A percentile compares a stretch with the other conserved stretches of the same genome.
These are phyloP conservation scores for Piprites chloris DNA, from an alignment of 2,113 vertebrate genomes.

Conservation along the genomic window DNA sequence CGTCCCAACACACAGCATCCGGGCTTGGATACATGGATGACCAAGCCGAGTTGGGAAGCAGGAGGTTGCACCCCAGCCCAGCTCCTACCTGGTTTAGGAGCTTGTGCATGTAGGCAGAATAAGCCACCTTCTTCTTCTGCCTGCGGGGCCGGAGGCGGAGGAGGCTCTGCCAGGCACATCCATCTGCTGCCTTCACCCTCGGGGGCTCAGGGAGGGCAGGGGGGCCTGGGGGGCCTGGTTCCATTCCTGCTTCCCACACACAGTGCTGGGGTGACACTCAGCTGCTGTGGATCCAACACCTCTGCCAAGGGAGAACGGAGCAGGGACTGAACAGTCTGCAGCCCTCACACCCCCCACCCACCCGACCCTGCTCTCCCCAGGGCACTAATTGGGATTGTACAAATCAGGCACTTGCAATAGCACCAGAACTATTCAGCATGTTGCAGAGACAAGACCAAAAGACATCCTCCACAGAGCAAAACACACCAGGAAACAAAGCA, in stretches of 20 bases:
- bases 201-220: accelerated
- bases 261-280: accelerated
- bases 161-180: neutral
- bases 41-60: accelerated
- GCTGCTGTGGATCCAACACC: accelerated
- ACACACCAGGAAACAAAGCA: accelerated
- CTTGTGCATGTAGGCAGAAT: neutral
- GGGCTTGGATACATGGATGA: accelerated
- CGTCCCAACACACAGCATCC: accelerated
- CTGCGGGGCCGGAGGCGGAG: neutral
- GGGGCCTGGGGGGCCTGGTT: accelerated
- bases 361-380: accelerated
- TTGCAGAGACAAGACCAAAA: accelerated
- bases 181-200: accelerated
- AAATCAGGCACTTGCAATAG: accelerated
- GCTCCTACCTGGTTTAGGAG: neutral
- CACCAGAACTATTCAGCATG: accelerated
- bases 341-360: neutral
- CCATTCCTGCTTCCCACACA: accelerated
- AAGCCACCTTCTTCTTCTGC: constrained; percentile 32
- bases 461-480: accelerated
- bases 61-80: neutral
- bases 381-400: accelerated
- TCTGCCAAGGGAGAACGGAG: neutral
- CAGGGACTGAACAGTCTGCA: accelerated